phyloP scores from a whole-genome alignment of 2,888 invertebrate genomes.

The Aromia moschata region DNA sequence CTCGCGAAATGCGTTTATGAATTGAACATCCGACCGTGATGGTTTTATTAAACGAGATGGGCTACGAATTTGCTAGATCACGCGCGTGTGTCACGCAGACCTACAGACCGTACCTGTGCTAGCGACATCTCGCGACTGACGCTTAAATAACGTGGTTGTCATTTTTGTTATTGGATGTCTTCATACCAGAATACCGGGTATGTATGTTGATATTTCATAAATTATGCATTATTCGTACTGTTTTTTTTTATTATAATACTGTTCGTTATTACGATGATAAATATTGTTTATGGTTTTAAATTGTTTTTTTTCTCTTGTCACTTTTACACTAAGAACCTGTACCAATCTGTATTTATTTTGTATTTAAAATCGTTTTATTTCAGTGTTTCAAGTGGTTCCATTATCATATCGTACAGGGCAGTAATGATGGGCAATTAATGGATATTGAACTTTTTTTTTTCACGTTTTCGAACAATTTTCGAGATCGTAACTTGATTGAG shows the following conservation, averaged over 20 bases:
- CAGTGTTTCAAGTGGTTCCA: not conserved
- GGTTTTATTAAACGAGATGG: slow-evolving; percentile 11
- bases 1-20: too few species aligned
- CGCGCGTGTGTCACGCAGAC: slow-evolving; percentile 7
- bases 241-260: slow-evolving; percentile 28
- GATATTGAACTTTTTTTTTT: too few species aligned
- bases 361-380: slow-evolving; percentile 24
- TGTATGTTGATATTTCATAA: slow-evolving; percentile 29
- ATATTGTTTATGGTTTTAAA: slow-evolving; percentile 24
- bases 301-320: slow-evolving; percentile 22
- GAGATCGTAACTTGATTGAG: too few species aligned
- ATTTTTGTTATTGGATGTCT: slow-evolving; percentile 25
- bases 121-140: slow-evolving; percentile 16
- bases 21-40: not conserved
- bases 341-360: slow-evolving; percentile 29
- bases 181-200: slow-evolving; percentile 26
- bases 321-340: slow-evolving; percentile 23
- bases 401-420: too few species aligned
- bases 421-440: too few species aligned
- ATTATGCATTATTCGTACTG: slow-evolving; percentile 26
- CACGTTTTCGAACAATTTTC: too few species aligned
- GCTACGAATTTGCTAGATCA: not conserved
- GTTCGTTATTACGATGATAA: slow-evolving; percentile 24
- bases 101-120: slow-evolving; percentile 15
- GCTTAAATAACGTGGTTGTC: slow-evolving; percentile 27